Conservation (phyloP, 2,797 vertebrate species). For the Columba guinea region DNA sequence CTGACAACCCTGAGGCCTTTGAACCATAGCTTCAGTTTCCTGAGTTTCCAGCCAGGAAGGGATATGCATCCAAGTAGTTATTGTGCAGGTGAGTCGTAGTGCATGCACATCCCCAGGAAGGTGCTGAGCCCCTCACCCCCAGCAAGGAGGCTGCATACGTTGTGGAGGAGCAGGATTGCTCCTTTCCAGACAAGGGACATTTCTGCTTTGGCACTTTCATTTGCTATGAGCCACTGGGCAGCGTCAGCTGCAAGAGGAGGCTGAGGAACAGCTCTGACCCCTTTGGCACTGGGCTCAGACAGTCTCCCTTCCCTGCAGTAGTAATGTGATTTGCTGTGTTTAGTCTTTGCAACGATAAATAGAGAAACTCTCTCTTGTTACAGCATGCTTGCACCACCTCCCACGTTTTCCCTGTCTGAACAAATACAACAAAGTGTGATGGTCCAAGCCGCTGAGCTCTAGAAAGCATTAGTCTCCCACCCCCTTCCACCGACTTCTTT, state of each 20-base stretch:
- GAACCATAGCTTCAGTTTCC: background rate
- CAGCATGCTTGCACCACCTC: slow-evolving; percentile 54
- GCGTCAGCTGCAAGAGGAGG: background rate
- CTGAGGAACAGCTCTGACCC: background rate
- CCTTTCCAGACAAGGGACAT: background rate
- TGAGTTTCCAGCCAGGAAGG: background rate
- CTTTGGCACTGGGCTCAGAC: background rate
- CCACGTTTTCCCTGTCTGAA: slow-evolving; percentile 56
- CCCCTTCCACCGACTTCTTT: slow-evolving; percentile 60
- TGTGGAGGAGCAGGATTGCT: background rate
- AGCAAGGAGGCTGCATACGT: background rate
- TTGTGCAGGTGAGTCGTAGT: background rate
- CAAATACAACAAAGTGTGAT: slow-evolving; percentile 56
- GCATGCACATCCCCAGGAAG: background rate
- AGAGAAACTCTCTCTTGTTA: slow-evolving; percentile 51
- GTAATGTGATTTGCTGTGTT: slow-evolving; percentile 45
- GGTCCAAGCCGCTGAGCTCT: slow-evolving; percentile 40
- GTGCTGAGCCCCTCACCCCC: background rate
- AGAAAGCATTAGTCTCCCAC: slow-evolving; percentile 48
- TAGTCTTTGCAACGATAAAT: slow-evolving; percentile 42
- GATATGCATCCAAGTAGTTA: background rate
- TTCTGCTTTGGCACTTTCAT: background rate
- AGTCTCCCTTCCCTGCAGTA: slow-evolving; percentile 10
- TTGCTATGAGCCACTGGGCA: slow-evolving; percentile 18
- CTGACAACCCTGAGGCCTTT: background rate